Percentiles rank a stretch among this genome's conserved stretches.
These are phyloP conservation scores for Cremastinae sp. DNA, from an alignment of 2,888 invertebrate species.

Conservation along the genomic window DNA sequence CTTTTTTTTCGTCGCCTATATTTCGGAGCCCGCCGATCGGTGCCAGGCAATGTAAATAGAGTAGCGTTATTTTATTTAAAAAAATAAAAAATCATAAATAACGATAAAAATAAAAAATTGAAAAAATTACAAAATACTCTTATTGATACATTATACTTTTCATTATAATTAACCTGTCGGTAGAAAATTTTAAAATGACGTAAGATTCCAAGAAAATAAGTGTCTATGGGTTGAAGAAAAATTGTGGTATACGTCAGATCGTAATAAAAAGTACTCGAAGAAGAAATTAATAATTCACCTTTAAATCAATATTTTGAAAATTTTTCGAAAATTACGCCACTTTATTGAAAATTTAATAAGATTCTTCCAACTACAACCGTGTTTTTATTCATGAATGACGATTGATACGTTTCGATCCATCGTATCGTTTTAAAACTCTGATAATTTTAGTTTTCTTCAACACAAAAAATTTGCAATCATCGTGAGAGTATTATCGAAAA, in stretches of 20 bases:
- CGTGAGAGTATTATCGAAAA: too few relatives aligned
- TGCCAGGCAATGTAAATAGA: conserved; percentile 68
- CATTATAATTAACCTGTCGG: conserved; percentile 61
- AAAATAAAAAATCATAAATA: conserved; percentile 31
- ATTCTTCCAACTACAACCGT: too few relatives aligned
- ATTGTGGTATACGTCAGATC: conserved; percentile 67
- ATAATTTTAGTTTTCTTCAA: too few relatives aligned
- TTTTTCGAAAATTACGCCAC: too few relatives aligned
- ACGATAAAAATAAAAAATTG: background rate
- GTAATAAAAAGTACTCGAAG: conserved; percentile 71
- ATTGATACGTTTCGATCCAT: too few relatives aligned
- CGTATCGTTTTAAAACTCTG: too few relatives aligned
- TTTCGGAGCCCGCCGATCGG: conserved; percentile 50
- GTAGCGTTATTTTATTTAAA: conserved; percentile 70
- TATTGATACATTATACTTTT: conserved; percentile 68
- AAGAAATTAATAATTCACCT: too few relatives aligned
- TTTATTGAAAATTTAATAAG: too few relatives aligned
- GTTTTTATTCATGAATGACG: too few relatives aligned
- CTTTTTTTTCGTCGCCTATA: conserved; percentile 39
- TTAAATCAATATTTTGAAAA: too few relatives aligned
- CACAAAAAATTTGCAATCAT: too few relatives aligned
- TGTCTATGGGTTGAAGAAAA: conserved; percentile 62
- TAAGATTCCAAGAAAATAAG: conserved; percentile 48
- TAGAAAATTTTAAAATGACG: background rate
- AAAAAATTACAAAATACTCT: conserved; percentile 64